Evolutionary conservation across 1,140 invertebrate genomes (phyloP).

Genomic region (Papilio glaucus): DNA sequence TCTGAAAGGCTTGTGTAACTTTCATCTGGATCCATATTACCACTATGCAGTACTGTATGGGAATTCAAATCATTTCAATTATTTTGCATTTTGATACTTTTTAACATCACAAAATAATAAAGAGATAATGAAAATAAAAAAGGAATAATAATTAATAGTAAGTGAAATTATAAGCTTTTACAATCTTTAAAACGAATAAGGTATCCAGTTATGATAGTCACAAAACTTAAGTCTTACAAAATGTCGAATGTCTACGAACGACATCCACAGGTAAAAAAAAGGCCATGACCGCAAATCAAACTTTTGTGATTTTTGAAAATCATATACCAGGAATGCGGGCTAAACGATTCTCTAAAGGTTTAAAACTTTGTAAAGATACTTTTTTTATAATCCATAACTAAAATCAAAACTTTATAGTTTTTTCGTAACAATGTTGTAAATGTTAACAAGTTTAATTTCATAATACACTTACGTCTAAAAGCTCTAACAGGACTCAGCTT

Average conservation of each 20-base stretch:
- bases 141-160: neutral
- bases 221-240: neutral
- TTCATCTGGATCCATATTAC: slow-evolving; percentile 85
- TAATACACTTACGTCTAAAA: slow-evolving; percentile 64
- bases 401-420: neutral
- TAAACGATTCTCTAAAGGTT: neutral
- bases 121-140: neutral
- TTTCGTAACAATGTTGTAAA: neutral
- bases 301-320: neutral
- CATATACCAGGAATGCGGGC: neutral
- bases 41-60: slow-evolving; percentile 63
- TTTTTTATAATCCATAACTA: neutral
- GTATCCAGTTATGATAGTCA: neutral
- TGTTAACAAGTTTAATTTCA: neutral
- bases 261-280: neutral
- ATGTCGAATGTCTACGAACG: neutral
- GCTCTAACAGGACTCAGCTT: slow-evolving; percentile 69
- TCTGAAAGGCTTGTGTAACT: slow-evolving; percentile 94
- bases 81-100: neutral
- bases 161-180: neutral
- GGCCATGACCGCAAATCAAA: neutral
- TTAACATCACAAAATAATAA: slow-evolving; percentile 1
- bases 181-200: neutral
- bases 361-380: neutral
- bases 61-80: slow-evolving; percentile 40